Evolutionary conservation across 2,797 vertebrate genomes (phyloP).

Genomic region (Rhinoraja longicauda): DNA sequence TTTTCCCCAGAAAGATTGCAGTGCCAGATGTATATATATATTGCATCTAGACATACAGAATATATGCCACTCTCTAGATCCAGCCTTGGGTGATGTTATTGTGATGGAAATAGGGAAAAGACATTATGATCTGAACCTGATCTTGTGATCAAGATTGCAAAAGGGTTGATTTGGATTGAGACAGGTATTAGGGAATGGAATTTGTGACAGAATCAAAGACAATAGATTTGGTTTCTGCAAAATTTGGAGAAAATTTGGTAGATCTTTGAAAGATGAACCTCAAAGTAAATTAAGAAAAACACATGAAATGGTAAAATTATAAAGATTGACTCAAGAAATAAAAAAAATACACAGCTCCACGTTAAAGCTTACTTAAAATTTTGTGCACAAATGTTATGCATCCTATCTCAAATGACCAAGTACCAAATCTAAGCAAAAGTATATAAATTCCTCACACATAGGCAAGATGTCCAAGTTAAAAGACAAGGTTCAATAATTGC

Average conservation of each 20-base stretch:
- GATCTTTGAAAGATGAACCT: background rate
- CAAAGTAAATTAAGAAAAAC: background rate
- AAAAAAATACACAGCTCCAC: background rate
- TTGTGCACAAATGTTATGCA: background rate
- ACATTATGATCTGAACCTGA: too few species aligned
- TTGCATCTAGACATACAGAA: background rate
- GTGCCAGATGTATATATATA: background rate
- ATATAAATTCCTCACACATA: background rate
- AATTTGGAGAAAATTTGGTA: too few species aligned
- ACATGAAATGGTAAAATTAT: background rate
- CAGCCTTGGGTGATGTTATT: too few species aligned
- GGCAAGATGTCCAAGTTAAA: background rate
- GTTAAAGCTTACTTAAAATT: background rate
- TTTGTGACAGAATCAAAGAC: too few species aligned
- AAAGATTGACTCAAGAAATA: background rate
- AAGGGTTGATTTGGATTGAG: too few species aligned
- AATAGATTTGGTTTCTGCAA: too few species aligned
- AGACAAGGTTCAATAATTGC: background rate
- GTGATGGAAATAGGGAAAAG: too few species aligned
- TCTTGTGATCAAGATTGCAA: too few species aligned
- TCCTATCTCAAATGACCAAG: background rate
- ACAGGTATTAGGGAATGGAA: too few species aligned
- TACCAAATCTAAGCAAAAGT: background rate
- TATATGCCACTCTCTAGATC: background rate
- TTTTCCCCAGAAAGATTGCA: background rate